Percentiles rank a stretch among this genome's conserved stretches.
phyloP scores from a whole-genome alignment of 2,797 vertebrate genomes.

The Lutjanus campechanus region DNA sequence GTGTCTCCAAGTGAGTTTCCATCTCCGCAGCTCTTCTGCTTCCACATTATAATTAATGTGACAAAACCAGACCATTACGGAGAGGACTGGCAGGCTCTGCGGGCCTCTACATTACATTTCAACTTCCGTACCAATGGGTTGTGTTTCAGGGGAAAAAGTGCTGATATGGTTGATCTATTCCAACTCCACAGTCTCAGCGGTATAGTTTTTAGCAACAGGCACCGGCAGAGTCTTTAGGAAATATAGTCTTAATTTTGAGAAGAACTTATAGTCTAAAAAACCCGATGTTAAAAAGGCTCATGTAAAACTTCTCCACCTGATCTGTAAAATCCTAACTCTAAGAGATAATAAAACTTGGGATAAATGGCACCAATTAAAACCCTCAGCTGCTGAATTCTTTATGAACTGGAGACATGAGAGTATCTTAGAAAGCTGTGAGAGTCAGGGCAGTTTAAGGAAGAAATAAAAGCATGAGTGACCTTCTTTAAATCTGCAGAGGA shows the following conservation, averaged over 20 bases:
- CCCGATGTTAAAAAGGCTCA: neutral
- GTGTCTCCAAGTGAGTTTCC: slow-evolving; percentile 27
- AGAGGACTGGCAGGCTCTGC: slow-evolving; percentile 32
- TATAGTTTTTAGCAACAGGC: neutral
- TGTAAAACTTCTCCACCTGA: neutral
- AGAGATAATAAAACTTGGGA: slow-evolving; percentile 28
- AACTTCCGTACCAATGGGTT: neutral
- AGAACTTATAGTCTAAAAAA: neutral
- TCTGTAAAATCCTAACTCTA: slow-evolving; percentile 7
- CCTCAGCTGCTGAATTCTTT: slow-evolving; percentile 43
- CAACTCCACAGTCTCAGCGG: slow-evolving; percentile 7
- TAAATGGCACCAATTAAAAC: slow-evolving; percentile 49
- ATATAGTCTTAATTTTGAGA: slow-evolving; percentile 31
- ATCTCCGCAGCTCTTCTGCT: slow-evolving; percentile 39
- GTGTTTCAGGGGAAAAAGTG: slow-evolving; percentile 45
- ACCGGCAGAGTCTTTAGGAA: slow-evolving; percentile 10
- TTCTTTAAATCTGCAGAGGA: slow-evolving; percentile 44
- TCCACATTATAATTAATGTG: slow-evolving; percentile 50
- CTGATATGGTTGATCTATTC: slow-evolving; percentile 17
- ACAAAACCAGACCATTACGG: slow-evolving; percentile 44
- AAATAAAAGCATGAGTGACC: slow-evolving; percentile 44
- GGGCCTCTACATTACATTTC: slow-evolving; percentile 23
- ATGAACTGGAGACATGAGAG: slow-evolving; percentile 34
- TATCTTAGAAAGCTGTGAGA: slow-evolving; percentile 22
- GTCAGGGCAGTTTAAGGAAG: slow-evolving; percentile 25